Evolutionary conservation across 2,113 vertebrate species (phyloP).

Genomic region (Myxocyprinus asiaticus): DNA sequence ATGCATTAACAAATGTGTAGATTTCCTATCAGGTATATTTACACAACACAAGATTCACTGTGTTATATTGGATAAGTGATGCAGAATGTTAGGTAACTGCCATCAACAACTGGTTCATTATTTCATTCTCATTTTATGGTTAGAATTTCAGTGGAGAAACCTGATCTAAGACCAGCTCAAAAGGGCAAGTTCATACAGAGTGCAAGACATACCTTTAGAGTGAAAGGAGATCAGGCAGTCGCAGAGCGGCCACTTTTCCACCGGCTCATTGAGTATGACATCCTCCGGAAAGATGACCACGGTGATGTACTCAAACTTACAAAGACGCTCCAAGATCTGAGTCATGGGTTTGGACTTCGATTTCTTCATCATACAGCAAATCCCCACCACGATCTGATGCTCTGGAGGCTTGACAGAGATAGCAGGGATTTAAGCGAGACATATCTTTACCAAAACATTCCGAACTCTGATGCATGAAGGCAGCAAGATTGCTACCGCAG

Average conservation of each 20-base stretch:
- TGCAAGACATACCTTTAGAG: constrained; percentile 85
- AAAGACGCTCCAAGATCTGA: constrained; percentile 95
- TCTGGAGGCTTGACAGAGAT: constrained; percentile 81
- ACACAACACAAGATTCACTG: not conserved
- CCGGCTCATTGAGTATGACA: constrained; percentile 91
- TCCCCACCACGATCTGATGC: constrained; percentile 93
- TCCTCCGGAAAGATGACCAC: constrained; percentile 98
- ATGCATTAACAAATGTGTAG: not conserved
- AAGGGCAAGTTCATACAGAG: not conserved
- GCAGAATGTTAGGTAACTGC: not conserved
- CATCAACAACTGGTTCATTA: not conserved
- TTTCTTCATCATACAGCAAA: constrained; percentile 99
- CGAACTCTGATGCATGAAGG: not conserved
- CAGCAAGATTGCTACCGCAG: not conserved
- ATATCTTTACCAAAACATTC: constrained; percentile 15
- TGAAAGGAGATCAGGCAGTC: constrained; percentile 98
- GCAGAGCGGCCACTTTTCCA: constrained; percentile 96
- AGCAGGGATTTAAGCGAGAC: constrained; percentile 2
- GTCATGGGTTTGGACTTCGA: constrained; percentile 99
- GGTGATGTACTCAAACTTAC: constrained; percentile 95
- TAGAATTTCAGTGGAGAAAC: not conserved
- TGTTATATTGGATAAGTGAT: not conserved
- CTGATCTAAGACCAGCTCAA: not conserved
- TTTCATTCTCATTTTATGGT: not conserved
- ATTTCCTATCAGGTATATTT: not conserved